These are phyloP conservation scores for Enteromius mattozi DNA, from an alignment of 2,797 vertebrate genomes.

Conservation along the genomic window DNA sequence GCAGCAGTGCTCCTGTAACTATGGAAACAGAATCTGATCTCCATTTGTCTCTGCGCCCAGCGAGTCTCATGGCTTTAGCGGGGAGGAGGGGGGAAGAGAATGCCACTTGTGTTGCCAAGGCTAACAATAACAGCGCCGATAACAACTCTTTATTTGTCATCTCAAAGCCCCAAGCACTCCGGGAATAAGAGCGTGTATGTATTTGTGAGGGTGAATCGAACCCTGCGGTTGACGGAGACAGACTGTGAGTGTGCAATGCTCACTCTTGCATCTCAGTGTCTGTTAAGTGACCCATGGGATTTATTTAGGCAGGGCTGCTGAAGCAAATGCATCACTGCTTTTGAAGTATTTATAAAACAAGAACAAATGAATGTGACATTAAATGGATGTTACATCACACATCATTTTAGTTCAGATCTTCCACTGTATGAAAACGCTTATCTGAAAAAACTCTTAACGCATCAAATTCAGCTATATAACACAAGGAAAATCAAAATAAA, in stretches of 20 bases:
- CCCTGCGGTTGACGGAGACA: slow-evolving; percentile 21
- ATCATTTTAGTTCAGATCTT: not conserved
- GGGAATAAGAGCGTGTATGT: slow-evolving; percentile 25
- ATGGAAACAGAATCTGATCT: slow-evolving; percentile 83
- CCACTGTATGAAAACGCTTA: not conserved
- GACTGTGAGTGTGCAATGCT: slow-evolving; percentile 17
- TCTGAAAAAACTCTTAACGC: not conserved
- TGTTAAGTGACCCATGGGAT: slow-evolving; percentile 51
- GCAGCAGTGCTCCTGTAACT: slow-evolving; percentile 76
- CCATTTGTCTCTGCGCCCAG: slow-evolving; percentile 72
- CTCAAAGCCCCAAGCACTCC: slow-evolving; percentile 46
- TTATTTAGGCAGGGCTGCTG: slow-evolving; percentile 36
- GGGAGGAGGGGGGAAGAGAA: slow-evolving; percentile 46
- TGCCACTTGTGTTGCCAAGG: slow-evolving; percentile 58
- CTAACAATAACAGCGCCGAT: slow-evolving; percentile 48
- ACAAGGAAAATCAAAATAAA: not conserved
- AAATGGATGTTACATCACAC: slow-evolving; percentile 1
- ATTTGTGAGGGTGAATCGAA: slow-evolving; percentile 42
- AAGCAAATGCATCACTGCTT: slow-evolving; percentile 19
- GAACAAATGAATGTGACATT: not conserved
- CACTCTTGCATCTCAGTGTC: slow-evolving; percentile 38
- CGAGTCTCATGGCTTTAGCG: slow-evolving; percentile 57
- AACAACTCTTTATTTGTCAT: slow-evolving; percentile 61
- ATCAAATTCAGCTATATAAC: not conserved
- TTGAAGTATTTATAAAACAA: slow-evolving; percentile 41